phyloP scores from a whole-genome alignment of 2,113 vertebrate genomes.

The Jacana jacana region DNA sequence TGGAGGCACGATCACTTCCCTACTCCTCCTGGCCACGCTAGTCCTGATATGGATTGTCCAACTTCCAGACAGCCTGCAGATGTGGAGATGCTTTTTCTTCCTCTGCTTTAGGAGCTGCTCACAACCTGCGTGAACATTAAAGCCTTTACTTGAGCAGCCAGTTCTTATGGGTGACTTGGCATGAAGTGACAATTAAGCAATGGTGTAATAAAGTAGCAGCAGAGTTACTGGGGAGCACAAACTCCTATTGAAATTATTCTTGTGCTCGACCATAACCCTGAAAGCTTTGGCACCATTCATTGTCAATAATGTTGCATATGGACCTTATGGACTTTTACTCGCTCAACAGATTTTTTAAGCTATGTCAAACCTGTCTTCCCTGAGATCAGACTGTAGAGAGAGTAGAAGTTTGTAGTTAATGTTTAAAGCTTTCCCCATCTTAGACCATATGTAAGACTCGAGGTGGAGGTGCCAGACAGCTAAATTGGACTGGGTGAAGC shows the following conservation, averaged over 20 bases:
- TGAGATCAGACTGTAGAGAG: background rate
- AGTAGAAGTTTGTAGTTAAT: background rate
- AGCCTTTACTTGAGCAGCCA: background rate
- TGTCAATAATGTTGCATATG: background rate
- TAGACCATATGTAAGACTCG: background rate
- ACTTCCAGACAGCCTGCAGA: background rate
- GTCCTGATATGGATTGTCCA: no score
- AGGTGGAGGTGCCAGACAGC: background rate
- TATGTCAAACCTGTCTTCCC: background rate
- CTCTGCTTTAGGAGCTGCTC: background rate
- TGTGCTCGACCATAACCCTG: background rate
- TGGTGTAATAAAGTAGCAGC: background rate
- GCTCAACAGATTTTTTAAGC: background rate
- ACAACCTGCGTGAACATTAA: background rate
- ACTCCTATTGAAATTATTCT: background rate
- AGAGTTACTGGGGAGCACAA: background rate
- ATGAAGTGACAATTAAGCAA: background rate
- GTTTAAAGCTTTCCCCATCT: background rate
- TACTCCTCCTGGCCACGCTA: no score
- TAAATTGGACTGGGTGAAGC: background rate
- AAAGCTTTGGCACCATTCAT: background rate
- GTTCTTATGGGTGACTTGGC: background rate
- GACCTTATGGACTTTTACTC: background rate
- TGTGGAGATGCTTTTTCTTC: background rate
- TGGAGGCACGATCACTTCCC: no score